Conservation (phyloP, 2,797 vertebrate species). For the Falco cherrug region DNA sequence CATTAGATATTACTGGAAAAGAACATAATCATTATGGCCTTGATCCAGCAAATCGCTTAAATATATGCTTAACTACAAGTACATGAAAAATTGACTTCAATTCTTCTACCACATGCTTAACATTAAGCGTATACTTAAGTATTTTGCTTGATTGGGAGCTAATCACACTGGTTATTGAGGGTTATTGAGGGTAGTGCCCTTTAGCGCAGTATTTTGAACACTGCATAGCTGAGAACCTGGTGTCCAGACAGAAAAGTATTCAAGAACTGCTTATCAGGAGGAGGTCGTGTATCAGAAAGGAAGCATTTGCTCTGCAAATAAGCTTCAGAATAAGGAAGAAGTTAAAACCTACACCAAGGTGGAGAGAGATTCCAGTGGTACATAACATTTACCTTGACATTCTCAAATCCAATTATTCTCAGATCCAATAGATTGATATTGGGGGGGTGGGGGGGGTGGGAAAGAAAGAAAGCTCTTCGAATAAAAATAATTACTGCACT, state of each 20-base stretch:
- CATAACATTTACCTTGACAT: neutral
- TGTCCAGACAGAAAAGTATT: neutral
- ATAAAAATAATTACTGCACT: neutral
- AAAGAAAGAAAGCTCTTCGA: neutral
- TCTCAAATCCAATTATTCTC: neutral
- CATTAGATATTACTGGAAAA: constrained; percentile 53
- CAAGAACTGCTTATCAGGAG: neutral
- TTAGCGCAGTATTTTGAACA: neutral
- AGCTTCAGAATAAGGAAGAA: neutral
- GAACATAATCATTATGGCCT: constrained; percentile 53
- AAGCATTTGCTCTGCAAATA: neutral
- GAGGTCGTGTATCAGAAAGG: neutral
- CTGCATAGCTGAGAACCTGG: neutral
- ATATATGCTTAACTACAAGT: constrained; percentile 41
- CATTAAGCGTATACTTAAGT: constrained; percentile 23
- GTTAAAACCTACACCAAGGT: neutral
- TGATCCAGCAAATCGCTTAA: constrained; percentile 64
- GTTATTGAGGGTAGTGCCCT: constrained; percentile 10
- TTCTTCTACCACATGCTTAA: constrained; percentile 34
- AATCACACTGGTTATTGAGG: constrained; percentile 55
- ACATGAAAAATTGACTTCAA: constrained; percentile 45
- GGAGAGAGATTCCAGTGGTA: neutral
- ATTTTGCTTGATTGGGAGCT: constrained; percentile 36
- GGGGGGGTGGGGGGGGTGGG: too few relatives aligned
- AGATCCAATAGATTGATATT: neutral